phyloP scores from a whole-genome alignment of 2,888 invertebrate species.

The Eilema caniola region DNA sequence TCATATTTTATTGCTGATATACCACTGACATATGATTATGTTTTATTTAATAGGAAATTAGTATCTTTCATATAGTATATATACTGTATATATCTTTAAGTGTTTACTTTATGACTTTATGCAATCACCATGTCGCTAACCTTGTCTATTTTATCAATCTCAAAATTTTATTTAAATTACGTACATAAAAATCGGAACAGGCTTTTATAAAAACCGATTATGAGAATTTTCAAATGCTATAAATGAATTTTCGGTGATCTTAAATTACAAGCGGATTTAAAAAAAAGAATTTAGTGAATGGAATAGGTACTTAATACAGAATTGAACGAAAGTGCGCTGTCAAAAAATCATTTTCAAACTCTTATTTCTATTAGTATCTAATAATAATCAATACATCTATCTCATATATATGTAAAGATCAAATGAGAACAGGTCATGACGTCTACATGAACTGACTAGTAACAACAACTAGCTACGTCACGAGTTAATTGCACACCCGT shows the following conservation, averaged over 20 bases:
- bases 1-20: neutral
- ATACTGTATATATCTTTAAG: no score
- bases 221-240: neutral
- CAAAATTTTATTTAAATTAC: neutral
- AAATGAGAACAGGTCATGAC: slow-evolving; percentile 31
- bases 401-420: slow-evolving; percentile 28
- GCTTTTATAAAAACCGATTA: no score
- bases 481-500: slow-evolving; percentile 43
- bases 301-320: no score
- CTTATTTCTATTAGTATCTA: no score
- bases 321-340: neutral
- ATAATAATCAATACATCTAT: neutral
- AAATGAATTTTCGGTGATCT: neutral
- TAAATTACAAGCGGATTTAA: neutral
- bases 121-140: no score
- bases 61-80: no score
- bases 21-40: neutral
- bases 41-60: neutral
- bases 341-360: neutral
- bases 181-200: no score
- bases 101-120: no score
- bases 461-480: slow-evolving; percentile 44
- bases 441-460: slow-evolving; percentile 29
- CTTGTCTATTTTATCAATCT: no score
- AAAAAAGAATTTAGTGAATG: no score